phyloP scores from a whole-genome alignment of 2,113 vertebrate species.

The Cinclus mexicanus region DNA sequence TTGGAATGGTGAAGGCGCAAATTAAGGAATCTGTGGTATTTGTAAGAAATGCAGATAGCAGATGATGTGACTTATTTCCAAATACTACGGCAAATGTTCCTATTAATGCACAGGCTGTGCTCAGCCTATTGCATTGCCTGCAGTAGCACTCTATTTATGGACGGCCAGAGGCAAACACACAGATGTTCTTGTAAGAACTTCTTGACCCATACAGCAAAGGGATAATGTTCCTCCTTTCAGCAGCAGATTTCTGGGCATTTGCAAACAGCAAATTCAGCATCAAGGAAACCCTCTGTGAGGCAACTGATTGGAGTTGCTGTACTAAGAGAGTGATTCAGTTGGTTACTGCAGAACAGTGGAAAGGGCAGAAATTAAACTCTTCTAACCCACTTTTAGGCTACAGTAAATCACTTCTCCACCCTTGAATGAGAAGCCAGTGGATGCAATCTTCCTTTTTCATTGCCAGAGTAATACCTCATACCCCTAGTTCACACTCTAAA shows the following conservation, averaged over 20 bases:
- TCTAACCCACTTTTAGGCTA: neutral
- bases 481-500: neutral
- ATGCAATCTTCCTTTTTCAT: neutral
- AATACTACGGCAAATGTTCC: constrained; percentile 18
- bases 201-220: neutral
- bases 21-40: constrained; percentile 61
- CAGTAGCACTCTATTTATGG: neutral
- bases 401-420: neutral
- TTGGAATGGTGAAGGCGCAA: constrained; percentile 49
- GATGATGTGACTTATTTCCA: constrained; percentile 57
- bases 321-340: neutral
- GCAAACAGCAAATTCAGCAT: neutral
- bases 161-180: neutral
- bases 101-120: neutral
- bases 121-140: neutral
- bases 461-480: neutral
- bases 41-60: constrained; percentile 55
- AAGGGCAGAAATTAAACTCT: constrained; percentile 20
- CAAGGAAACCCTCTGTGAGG: neutral
- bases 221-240: neutral
- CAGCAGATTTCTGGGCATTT: neutral
- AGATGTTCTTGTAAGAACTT: neutral
- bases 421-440: neutral
- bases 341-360: neutral
- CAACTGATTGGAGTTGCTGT: neutral